Evolutionary conservation across 2,797 vertebrate species (phyloP), one percentile per base, ranked within the genome.

Genomic region (Emydoidea blandingii): DNA sequence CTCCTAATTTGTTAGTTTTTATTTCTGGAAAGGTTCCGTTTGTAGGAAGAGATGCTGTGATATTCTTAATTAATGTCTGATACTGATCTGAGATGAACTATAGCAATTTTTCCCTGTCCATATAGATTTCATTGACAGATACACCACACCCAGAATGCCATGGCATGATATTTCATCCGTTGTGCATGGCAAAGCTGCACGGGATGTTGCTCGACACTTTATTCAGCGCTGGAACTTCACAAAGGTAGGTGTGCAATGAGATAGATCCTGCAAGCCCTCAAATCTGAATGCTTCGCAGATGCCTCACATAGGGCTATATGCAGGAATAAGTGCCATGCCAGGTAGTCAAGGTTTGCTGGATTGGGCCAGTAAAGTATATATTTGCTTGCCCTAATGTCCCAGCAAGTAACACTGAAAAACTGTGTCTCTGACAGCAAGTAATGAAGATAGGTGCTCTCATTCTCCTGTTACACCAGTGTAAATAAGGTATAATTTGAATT

Each of bases 221-320:
- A 99, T 99, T 97, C 99, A 99, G 96, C 98, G 99, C 82, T 99
- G 99, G 99, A 99, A 99, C 95, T 99, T 99, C 98, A 99, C 99
- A 1, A 99, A 99, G 99, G 99, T 99, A 84, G 5, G 23, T 1
- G 37, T 72, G n/a, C n/a, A 72, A 41, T 72, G 37, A 41, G 11
- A 72, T 16, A 62, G 59, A 31, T 16, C 59, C 31, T 16, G 59
- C 14, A 34, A 34, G 29, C 59, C 59, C 31, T 62, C 59, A 34
- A 6, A 62, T 62, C 31, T 62, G 59, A 21, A 23, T 41, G 68
- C 21, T 21, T 41, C 37, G 10, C 65, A 72, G n/a, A 72, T 72
- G 65, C 68, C 68, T 41, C 21, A 25, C 10, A 2, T 41, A 37
- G 37, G 68, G n/a, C n/a, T 12, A 41, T 72, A 23, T 23, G 8